Evolutionary conservation across 92 coral and sea anemone genomes (phyloP).

Genomic region (Muricea muricata): DNA sequence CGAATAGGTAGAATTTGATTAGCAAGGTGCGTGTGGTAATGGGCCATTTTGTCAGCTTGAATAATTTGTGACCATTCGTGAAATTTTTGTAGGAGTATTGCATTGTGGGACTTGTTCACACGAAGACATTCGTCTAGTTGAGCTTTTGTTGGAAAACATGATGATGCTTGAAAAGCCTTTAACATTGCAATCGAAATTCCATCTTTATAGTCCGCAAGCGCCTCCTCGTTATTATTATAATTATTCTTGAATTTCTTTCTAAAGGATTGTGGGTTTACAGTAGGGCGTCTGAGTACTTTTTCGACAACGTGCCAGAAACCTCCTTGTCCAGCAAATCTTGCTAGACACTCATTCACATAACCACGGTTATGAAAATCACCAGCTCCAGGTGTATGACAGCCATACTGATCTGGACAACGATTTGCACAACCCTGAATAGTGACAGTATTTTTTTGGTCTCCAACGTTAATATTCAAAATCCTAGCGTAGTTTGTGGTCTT

Average conservation of each 20-base stretch:
- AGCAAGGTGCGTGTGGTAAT: too few relatives aligned
- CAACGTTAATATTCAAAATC: slow-evolving; percentile 51
- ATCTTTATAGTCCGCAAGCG: slow-evolving; percentile 51
- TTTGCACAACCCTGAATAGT: slow-evolving; percentile 55
- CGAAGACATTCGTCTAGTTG: too few relatives aligned
- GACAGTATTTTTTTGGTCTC: slow-evolving; percentile 61
- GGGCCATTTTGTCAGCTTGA: too few relatives aligned
- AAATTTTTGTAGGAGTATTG: too few relatives aligned
- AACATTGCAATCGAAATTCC: slow-evolving; percentile 61
- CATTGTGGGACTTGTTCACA: too few relatives aligned
- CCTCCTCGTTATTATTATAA: slow-evolving; percentile 40
- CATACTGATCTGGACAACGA: slow-evolving; percentile 56
- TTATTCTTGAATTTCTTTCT: too few relatives aligned
- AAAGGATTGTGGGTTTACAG: slow-evolving; percentile 4
- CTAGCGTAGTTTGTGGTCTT: slow-evolving; percentile 28
- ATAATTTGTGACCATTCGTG: too few relatives aligned
- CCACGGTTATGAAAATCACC: slow-evolving; percentile 28
- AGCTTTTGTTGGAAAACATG: too few relatives aligned
- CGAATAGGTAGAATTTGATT: too few relatives aligned
- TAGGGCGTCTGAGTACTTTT: slow-evolving; percentile 15
- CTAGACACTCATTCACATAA: too few relatives aligned
- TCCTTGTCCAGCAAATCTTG: slow-evolving; percentile 26
- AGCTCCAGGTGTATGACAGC: slow-evolving; percentile 49
- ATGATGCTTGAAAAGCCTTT: too few relatives aligned
- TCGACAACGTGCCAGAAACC: slow-evolving; percentile 29